These are phyloP conservation scores for Takifugu flavidus DNA, from an alignment of 2,113 vertebrate species.

Conservation along the genomic window DNA sequence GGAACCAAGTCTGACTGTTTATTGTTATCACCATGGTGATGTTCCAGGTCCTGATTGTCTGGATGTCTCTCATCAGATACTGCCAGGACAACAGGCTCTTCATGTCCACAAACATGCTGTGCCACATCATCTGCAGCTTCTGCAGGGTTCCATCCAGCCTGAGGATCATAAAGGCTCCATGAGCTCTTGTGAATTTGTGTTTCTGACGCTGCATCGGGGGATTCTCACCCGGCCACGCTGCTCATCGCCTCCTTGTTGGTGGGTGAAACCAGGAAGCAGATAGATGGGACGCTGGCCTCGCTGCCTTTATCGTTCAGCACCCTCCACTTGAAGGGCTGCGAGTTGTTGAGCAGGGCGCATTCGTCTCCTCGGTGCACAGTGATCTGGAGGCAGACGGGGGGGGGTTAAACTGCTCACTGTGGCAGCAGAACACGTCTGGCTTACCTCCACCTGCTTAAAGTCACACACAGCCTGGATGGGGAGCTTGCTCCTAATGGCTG, in stretches of 20 bases:
- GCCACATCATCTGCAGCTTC: conserved; percentile 81
- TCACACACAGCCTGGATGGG: conserved; percentile 87
- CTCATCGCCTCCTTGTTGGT: conserved; percentile 88
- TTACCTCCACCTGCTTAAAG: conserved; percentile 95
- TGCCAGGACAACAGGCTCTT: conserved; percentile 88
- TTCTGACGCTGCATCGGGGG: background rate
- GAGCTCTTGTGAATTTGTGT: background rate
- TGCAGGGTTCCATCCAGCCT: conserved; percentile 85
- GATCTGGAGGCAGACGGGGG: conserved; percentile 72
- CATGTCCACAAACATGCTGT: conserved; percentile 84
- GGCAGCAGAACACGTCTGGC: background rate
- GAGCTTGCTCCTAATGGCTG: conserved; percentile 70
- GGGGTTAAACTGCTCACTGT: too few relatives aligned
- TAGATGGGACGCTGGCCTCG: conserved; percentile 82
- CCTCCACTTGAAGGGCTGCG: conserved; percentile 85
- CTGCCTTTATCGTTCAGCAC: conserved; percentile 74
- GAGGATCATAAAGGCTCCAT: background rate
- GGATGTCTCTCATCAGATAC: conserved; percentile 83
- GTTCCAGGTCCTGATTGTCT: conserved; percentile 89
- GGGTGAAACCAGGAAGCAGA: conserved; percentile 89
- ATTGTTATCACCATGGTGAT: conserved; percentile 76
- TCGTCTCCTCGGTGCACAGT: conserved; percentile 86
- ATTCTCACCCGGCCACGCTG: conserved; percentile 75
- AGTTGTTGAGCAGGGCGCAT: conserved; percentile 80
- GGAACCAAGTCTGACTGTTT: background rate